A percentile compares a stretch with the other conserved stretches of the same genome.
Evolutionary conservation across 2,888 invertebrate genomes (phyloP).

Genomic region (Achlya flavicornis): DNA sequence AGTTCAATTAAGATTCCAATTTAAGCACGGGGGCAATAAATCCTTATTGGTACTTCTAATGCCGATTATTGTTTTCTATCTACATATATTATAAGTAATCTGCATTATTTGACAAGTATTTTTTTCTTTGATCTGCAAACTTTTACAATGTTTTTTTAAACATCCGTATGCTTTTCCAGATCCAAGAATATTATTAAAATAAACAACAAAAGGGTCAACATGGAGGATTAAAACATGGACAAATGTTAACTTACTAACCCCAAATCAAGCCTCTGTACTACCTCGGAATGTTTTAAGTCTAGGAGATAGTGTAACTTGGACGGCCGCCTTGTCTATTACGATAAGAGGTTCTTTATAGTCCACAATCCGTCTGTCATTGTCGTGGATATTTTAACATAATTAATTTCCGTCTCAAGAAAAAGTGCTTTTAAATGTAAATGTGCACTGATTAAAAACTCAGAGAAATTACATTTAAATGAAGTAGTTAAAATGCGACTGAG

Average conservation of each 20-base stretch:
- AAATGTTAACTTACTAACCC: constrained; percentile 16
- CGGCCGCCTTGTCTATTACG: constrained; percentile 28
- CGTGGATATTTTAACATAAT: constrained; percentile 27
- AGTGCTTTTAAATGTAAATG: constrained; percentile 18
- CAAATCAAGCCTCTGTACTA: constrained; percentile 32
- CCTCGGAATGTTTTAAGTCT: constrained; percentile 26
- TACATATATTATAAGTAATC: too few species aligned
- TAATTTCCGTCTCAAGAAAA: constrained; percentile 20
- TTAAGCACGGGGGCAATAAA: neutral
- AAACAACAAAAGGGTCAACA: too few species aligned
- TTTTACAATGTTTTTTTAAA: too few species aligned
- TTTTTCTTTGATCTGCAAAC: too few species aligned
- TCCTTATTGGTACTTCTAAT: too few species aligned
- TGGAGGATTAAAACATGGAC: neutral
- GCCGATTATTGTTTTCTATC: too few species aligned
- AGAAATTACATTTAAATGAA: constrained; percentile 14
- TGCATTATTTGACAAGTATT: too few species aligned
- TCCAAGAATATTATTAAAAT: too few species aligned
- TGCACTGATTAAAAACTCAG: constrained; percentile 14
- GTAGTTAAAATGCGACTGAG: constrained; percentile 11
- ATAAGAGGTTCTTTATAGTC: constrained; percentile 35
- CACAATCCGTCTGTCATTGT: constrained; percentile 29
- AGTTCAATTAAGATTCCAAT: neutral
- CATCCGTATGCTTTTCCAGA: too few species aligned
- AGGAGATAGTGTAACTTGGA: constrained; percentile 28